Evolutionary conservation across 1,140 invertebrate genomes (phyloP), one percentile per base, ranked within the genome.

Genomic region (Atta cephalotes): DNA sequence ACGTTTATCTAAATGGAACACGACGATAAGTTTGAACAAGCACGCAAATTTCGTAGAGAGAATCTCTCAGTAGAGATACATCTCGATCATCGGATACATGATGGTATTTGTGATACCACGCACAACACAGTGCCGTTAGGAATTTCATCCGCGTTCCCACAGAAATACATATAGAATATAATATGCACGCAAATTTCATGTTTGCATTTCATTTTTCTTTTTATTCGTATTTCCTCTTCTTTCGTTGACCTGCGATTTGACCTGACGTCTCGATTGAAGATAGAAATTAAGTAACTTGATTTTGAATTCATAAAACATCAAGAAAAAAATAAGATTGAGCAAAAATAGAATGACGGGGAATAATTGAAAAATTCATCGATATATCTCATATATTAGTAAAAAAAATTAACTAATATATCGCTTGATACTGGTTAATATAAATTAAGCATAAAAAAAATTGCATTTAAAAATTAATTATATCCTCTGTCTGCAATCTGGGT

Each of bases 131-230:
- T 90, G 90, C 92, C 91, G 92, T 93, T 93, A 93, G 92, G 92
- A 92, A 93, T 93, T 91, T 92, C 88, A 90, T 90, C 77, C 76
- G 79, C 85, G 90, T 91, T 92, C 88, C 87, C 89, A 88, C 78
- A 92, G 71, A 76, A 89, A 84, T 80, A 89, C 62, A 65, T 65
- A 62, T 45, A 66, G 39, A 78, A 45, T 84, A 87, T 80, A 86
- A 45, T 80, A 86, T 60, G 86, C 58, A 63, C 39, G 71, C 53
- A 53, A 60, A 72, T 79, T 58, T 79, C 51, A 68, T 80, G 65
- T 56, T 25, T 25, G 25, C 25, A 25, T 25, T 25, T 25, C 25
- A 25, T 25, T 35, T 35, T 74, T 31, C n/a, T 58, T 49, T 51
- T 71, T 82, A 86, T 71, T 45, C 31, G 6, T 60, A 9, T 60